Percentiles rank a stretch among this genome's conserved stretches.
phyloP scores from a whole-genome alignment of 1,140 invertebrate species.

The Drepana arcuata region DNA sequence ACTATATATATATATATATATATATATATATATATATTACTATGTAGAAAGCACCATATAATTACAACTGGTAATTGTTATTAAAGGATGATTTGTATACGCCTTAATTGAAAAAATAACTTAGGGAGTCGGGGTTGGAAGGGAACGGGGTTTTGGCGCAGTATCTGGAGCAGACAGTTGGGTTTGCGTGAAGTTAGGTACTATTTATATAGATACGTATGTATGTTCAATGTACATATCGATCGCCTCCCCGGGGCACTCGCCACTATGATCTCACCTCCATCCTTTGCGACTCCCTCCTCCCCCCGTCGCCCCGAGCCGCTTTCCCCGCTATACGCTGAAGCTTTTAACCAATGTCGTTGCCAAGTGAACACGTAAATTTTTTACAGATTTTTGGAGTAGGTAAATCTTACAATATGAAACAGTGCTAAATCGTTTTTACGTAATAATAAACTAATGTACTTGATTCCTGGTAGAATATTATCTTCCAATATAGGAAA shows the following conservation, averaged over 20 bases:
- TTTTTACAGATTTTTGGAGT: too few relatives aligned
- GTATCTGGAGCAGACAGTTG: conserved; percentile 65
- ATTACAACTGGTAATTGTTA: too few relatives aligned
- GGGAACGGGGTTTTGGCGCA: conserved; percentile 56
- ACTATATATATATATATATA: too few relatives aligned
- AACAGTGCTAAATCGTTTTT: too few relatives aligned
- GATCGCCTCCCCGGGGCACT: conserved; percentile 66
- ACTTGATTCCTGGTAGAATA: too few relatives aligned
- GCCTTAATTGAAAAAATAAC: too few relatives aligned
- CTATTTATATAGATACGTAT: conserved; percentile 62
- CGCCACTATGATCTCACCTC: conserved; percentile 70
- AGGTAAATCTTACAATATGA: too few relatives aligned
- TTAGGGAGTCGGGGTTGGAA: conserved; percentile 15
- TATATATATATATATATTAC: too few relatives aligned
- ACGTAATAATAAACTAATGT: too few relatives aligned
- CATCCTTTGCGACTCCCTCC: conserved; percentile 53
- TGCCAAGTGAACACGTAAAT: conserved; percentile 20
- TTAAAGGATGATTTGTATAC: too few relatives aligned
- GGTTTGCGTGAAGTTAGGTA: conserved; percentile 65
- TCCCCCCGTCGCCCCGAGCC: conserved; percentile 31
- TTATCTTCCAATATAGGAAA: too few relatives aligned
- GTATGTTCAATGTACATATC: conserved; percentile 70
- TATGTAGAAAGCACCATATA: too few relatives aligned
- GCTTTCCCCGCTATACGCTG: conserved; percentile 39
- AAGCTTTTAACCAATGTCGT: conserved; percentile 48